Evolutionary conservation across 92 coral and sea anemone species (phyloP).

Genomic region (Parazoanthus darwini): DNA sequence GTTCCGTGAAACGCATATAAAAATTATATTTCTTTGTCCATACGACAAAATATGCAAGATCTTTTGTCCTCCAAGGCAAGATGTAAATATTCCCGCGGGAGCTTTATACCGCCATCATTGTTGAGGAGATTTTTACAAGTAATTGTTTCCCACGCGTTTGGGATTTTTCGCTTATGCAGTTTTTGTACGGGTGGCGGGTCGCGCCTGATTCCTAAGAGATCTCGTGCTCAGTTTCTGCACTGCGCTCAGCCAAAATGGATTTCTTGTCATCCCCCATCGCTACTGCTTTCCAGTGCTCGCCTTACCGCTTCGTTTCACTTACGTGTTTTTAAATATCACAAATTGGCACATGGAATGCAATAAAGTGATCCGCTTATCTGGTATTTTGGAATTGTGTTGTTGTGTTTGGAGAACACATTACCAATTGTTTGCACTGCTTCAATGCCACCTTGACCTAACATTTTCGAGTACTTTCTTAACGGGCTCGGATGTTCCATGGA

Average conservation of each 20-base stretch:
- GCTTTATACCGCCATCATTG: background rate
- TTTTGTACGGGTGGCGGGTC: too few species aligned
- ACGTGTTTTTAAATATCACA: background rate
- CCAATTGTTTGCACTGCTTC: background rate
- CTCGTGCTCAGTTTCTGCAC: too few species aligned
- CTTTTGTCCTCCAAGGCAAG: background rate
- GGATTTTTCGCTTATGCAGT: background rate
- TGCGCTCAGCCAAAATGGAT: too few species aligned
- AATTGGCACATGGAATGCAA: background rate
- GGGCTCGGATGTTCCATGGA: background rate
- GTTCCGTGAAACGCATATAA: too few species aligned
- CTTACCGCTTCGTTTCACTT: background rate
- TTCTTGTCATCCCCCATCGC: too few species aligned
- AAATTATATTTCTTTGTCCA: too few species aligned
- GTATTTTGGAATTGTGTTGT: background rate
- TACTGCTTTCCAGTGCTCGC: too few species aligned
- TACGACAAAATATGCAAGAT: background rate
- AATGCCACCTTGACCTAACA: background rate
- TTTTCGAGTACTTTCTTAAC: background rate
- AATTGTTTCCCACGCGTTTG: background rate
- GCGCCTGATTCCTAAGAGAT: too few species aligned
- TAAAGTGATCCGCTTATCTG: background rate
- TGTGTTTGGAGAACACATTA: background rate
- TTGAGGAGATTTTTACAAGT: background rate
- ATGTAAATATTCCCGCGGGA: background rate